These are phyloP conservation scores for Pinna nobilis DNA, from an alignment of 1,140 invertebrate genomes.

Conservation along the genomic window DNA sequence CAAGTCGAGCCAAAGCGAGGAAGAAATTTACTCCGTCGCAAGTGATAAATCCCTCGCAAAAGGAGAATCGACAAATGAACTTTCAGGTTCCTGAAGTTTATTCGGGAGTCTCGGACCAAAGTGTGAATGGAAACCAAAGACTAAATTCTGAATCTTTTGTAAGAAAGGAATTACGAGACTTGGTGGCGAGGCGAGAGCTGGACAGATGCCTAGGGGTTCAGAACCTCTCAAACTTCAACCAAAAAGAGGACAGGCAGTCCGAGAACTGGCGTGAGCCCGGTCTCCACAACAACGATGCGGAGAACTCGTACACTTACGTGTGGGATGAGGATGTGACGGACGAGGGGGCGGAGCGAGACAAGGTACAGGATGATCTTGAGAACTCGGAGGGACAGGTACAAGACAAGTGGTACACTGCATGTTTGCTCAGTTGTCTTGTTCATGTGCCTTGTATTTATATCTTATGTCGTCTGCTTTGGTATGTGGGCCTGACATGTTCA, in stretches of 20 bases:
- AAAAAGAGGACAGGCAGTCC: not conserved
- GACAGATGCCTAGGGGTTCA: conserved; percentile 27
- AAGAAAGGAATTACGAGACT: conserved; percentile 38
- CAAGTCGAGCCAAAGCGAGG: conserved; percentile 38
- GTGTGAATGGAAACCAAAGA: conserved; percentile 24
- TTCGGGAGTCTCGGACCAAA: conserved; percentile 9
- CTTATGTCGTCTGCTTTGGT: too few relatives aligned
- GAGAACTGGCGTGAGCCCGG: not conserved
- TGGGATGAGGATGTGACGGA: conserved; percentile 34
- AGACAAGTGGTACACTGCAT: conserved; percentile 13
- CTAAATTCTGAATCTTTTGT: conserved; percentile 26
- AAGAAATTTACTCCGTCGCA: conserved; percentile 41
- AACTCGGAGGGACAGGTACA: conserved; percentile 14
- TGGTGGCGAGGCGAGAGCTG: conserved; percentile 40
- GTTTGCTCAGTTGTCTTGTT: conserved; percentile 20
- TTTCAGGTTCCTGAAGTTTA: not conserved
- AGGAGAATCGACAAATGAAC: conserved; percentile 16
- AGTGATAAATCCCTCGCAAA: conserved; percentile 11
- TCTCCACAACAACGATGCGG: not conserved
- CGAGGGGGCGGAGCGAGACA: not conserved
- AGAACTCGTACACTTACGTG: conserved; percentile 35
- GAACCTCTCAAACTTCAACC: too few relatives aligned
- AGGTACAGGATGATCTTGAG: conserved; percentile 1
- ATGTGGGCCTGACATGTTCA: too few relatives aligned
- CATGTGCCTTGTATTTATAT: conserved; percentile 9